These are phyloP conservation scores for Pteropus alecto DNA, from an alignment of 2,113 vertebrate genomes.

Conservation along the genomic window DNA sequence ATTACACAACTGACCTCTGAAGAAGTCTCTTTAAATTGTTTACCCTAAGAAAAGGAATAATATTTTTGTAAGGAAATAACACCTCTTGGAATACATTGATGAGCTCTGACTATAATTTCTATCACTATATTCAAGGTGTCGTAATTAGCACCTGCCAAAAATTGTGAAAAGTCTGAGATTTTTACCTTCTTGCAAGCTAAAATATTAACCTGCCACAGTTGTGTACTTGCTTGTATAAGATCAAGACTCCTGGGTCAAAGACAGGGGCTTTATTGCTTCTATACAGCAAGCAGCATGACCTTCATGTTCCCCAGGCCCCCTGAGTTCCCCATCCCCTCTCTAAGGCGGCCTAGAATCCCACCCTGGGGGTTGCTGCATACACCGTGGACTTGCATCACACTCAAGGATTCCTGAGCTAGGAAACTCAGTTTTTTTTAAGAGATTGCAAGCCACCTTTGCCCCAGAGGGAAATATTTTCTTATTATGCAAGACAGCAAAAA, in stretches of 20 bases:
- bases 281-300: neutral
- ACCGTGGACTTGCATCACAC: neutral
- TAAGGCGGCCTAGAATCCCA: fast-evolving
- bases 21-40: neutral
- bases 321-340: too few species aligned
- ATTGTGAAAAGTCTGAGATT: neutral
- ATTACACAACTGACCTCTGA: neutral
- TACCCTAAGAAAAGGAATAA: neutral
- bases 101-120: neutral
- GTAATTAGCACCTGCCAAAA: neutral
- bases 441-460: neutral
- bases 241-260: neutral
- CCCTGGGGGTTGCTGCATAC: neutral
- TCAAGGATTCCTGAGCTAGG: neutral
- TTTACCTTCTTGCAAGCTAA: neutral
- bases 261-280: neutral
- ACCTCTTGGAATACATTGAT: neutral
- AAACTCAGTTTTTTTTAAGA: neutral
- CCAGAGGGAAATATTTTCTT: neutral
- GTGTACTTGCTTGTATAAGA: neutral
- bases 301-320: neutral
- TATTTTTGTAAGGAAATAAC: neutral
- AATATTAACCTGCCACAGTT: neutral
- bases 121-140: neutral
- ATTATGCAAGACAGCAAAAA: neutral